Base-by-base conservation (phyloP, 2,888 invertebrate genomes). In the Steinernema carpocapsae region DNA sequence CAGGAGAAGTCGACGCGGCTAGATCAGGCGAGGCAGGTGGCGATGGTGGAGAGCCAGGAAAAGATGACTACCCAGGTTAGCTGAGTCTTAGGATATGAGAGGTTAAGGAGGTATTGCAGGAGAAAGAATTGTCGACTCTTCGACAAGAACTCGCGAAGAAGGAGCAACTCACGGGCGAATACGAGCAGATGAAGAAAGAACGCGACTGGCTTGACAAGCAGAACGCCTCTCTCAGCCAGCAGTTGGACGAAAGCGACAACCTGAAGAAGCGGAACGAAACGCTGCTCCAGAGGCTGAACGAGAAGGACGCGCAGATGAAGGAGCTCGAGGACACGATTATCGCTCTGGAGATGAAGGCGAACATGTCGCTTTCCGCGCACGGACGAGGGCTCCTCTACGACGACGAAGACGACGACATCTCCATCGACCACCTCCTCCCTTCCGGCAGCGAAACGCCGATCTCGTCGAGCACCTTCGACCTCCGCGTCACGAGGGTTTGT, bases 171-270 rank as follows among this genome's bases (percentile, higher is more conserved):
- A 12, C 56, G 26, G 12, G 26, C 56, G 56, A 56, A 1, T 56
- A 56, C 26, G 56, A 56, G 26, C 56, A 56, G 56, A 56, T 56
- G 56, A 56, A 56, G 56, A 56, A 56, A 17, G 56, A 56, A 17
- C 56, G 56, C 22, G 56, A 56, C 22, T 56, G 56, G 56, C 26
- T 56, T 56, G 56, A 56, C 17, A 56, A 56, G 26, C 56, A 56
- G 26, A 56, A 56, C 26, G 56, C 22, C 4, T 56, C 56, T 4
- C 22, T 56, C 12, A 56, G 56, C 26, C 56, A 56, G 26, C 56
- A 56, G 56, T 26, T 56, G 26, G 56, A 56, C 26, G 56, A 56
- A 56, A 56, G 24, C 17, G 56, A 56, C 26, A 26, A 22, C 3
- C 22, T 56, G 7, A 56, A 24, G 56, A 56, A 56, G 56, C 22